A percentile compares a stretch with the other conserved stretches of the same genome.
Conservation (phyloP, 1,140 invertebrate species). For the Aricia agestis region DNA sequence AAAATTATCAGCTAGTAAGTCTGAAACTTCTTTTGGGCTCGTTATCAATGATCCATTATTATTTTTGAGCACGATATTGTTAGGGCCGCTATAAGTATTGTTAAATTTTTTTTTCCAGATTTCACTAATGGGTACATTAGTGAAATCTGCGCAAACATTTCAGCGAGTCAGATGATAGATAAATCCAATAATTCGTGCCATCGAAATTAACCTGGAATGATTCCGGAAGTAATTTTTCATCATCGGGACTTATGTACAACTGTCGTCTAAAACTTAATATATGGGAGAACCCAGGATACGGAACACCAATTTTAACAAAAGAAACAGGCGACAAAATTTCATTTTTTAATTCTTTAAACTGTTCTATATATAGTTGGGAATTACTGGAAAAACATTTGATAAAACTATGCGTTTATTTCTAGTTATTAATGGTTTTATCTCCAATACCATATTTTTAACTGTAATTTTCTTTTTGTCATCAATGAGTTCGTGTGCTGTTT, state of each 20-base stretch:
- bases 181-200: slow-evolving; percentile 4
- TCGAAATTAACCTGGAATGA: slow-evolving; percentile 12
- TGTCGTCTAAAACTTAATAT: slow-evolving; percentile 4
- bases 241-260: neutral
- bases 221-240: slow-evolving; percentile 7
- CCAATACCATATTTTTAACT: slow-evolving; percentile 17
- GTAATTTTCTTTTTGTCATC: slow-evolving; percentile 23
- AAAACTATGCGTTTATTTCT: slow-evolving; percentile 32
- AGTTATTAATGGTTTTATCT: slow-evolving; percentile 27
- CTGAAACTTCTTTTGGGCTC: slow-evolving; percentile 29
- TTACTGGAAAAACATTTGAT: slow-evolving; percentile 20
- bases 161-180: neutral
- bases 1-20: slow-evolving; percentile 38
- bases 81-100: neutral
- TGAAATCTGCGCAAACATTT: slow-evolving; percentile 20
- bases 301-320: slow-evolving; percentile 27
- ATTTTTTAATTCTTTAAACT: slow-evolving; percentile 26
- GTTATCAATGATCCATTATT: no score
- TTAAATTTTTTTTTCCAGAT: slow-evolving; percentile 31
- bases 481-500: slow-evolving; percentile 24
- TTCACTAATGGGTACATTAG: slow-evolving; percentile 23
- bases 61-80: no score
- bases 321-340: slow-evolving; percentile 28
- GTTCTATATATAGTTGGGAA: slow-evolving; percentile 28
- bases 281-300: slow-evolving; percentile 28